Conservation (phyloP, 2,888 invertebrate genomes). For the Cantharis rufa region DNA sequence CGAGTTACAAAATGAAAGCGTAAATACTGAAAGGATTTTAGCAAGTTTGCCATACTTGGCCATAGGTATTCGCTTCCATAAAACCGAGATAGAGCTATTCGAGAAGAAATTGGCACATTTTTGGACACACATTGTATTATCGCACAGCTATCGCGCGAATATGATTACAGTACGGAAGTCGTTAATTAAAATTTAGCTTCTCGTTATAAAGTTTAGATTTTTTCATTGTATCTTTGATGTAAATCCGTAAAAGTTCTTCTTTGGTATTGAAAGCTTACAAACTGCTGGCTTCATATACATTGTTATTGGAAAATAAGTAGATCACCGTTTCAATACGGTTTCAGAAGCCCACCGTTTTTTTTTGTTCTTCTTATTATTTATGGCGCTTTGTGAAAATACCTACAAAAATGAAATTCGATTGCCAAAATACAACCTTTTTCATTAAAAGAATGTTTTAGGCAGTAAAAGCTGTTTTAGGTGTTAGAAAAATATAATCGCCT, state of each 20-base stretch:
- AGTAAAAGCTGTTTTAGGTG: too few species aligned
- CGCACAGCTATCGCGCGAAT: neutral
- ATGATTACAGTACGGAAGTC: neutral
- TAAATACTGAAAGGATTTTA: neutral
- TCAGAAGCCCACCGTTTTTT: neutral
- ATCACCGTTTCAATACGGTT: neutral
- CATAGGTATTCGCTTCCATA: neutral
- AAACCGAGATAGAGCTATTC: neutral
- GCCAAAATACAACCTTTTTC: too few species aligned
- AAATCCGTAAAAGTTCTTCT: neutral
- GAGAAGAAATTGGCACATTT: too few species aligned
- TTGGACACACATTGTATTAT: neutral
- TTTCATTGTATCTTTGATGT: neutral
- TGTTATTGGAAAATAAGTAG: neutral
- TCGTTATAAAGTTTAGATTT: neutral
- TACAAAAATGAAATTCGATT: neutral
- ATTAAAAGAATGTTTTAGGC: too few species aligned
- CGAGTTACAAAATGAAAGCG: neutral
- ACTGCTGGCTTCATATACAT: neutral
- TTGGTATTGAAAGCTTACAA: neutral
- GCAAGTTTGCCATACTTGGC: neutral
- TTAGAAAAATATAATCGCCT: neutral
- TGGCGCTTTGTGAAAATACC: too few species aligned
- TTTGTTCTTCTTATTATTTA: too few species aligned
- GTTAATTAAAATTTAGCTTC: neutral